phyloP scores from a whole-genome alignment of 2,797 vertebrate species.

The Myotis planiceps region DNA sequence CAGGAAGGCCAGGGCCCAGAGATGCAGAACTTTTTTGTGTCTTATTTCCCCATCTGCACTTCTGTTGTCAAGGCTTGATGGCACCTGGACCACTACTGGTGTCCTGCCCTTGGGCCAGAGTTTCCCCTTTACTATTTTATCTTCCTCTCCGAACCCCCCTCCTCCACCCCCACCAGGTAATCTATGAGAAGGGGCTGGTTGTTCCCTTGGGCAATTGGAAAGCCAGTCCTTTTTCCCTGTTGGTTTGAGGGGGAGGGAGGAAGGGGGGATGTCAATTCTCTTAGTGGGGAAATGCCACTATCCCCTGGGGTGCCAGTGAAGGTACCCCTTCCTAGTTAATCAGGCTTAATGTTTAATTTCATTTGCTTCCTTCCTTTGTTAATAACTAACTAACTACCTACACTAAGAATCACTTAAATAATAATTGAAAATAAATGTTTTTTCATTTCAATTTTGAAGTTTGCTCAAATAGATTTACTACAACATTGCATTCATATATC shows the following conservation, averaged over 20 bases:
- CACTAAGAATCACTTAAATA: neutral
- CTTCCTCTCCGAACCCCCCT: no score
- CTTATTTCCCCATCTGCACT: neutral
- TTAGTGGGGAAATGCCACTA: neutral
- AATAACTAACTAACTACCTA: neutral
- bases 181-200: neutral
- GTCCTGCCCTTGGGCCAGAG: no score
- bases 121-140: no score
- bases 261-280: neutral
- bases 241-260: no score
- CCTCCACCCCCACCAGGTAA: neutral
- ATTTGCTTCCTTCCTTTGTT: neutral
- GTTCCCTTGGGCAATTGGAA: neutral
- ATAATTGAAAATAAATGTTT: neutral
- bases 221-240: neutral
- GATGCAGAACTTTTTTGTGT: neutral
- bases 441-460: slow-evolving; percentile 23
- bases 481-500: neutral
- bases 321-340: neutral
- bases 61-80: neutral
- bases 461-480: neutral
- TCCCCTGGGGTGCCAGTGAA: neutral
- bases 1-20: neutral
- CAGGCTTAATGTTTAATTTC: neutral
- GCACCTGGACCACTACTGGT: neutral